phyloP scores from a whole-genome alignment of 2,888 invertebrate genomes.

The Lasius fuliginosus region DNA sequence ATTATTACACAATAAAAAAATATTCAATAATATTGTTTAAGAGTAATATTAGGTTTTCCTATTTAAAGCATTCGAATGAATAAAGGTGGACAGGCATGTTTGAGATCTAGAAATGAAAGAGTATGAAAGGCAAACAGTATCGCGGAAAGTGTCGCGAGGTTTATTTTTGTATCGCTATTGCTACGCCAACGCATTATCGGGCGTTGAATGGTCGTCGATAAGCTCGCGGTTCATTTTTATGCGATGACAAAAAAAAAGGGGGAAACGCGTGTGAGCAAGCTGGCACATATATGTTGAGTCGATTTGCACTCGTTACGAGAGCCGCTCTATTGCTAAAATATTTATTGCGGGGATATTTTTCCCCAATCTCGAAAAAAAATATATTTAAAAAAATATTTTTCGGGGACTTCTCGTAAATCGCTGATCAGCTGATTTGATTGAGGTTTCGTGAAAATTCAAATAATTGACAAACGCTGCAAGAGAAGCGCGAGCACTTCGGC shows the following conservation, averaged over 20 bases:
- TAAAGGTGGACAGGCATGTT: not conserved
- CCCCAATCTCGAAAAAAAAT: not conserved
- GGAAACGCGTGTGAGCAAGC: conserved; percentile 6
- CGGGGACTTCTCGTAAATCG: conserved; percentile 15
- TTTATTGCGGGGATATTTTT: conserved; percentile 46
- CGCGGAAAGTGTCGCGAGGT: conserved; percentile 3
- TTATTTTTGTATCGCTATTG: conserved; percentile 39
- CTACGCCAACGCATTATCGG: conserved; percentile 39
- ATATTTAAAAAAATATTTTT: not conserved
- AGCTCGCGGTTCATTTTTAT: conserved; percentile 41
- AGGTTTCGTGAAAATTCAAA: conserved; percentile 19
- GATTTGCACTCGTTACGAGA: conserved; percentile 47
- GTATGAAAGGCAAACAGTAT: conserved; percentile 34
- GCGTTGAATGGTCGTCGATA: conserved; percentile 37
- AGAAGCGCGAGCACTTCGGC: not conserved
- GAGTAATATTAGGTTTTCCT: not conserved
- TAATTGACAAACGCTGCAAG: not conserved
- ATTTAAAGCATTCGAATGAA: not conserved
- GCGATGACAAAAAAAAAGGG: conserved; percentile 17
- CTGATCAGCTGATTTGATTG: conserved; percentile 15
- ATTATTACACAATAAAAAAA: not conserved
- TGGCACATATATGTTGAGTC: conserved; percentile 14
- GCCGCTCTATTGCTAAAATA: conserved; percentile 43
- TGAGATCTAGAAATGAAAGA: not conserved
- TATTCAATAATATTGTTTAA: not conserved